Evolutionary conservation across 1,140 invertebrate species (phyloP), one percentile per base, ranked within the genome.

Genomic region (Tyrophagus putrescentiae): DNA sequence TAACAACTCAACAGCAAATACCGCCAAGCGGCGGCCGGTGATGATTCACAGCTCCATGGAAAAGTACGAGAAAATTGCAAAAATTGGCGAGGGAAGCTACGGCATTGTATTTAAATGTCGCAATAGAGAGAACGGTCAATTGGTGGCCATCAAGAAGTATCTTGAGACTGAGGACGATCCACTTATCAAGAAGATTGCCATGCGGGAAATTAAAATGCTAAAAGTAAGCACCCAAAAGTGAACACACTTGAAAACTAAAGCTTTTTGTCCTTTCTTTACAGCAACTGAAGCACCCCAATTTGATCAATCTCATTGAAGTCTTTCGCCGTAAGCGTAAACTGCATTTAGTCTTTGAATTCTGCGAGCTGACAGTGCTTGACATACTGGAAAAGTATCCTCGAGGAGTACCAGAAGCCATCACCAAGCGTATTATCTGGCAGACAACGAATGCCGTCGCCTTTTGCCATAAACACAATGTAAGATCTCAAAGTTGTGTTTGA

Each of bases 91-190:
- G 77, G 95, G 95, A 57, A 95, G 90, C 41, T 98, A 99, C 73
- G 95, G 95, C 7, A 82, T 97, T 60, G 95, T 98, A 48, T 98
- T 96, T 78, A 97, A 98, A 73, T 98, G 95, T 73, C 82, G 91
- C 44, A 94, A 97, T 74, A 78, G 87, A 65, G 93, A 98, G 67
- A 97, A 87, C 1, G 89, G 91, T 5, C 84, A 92, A 67, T 77
- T 97, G 42, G 95, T 99, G 13, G 95, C 95, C 11, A 95, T 98
- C 23, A 99, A 99, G 75, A 94, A 97, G 72, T 98, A 98, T 72
- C 85, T 96, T 9, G 94, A 99, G 73, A 94, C 92, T 13, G 95
- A 98, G 73, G 94, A 98, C 67, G 95, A 98, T 76, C 93, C 94
- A 0, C 80, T 95, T 0, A 98, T 99, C 65, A 80, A 92, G 62